A percentile compares a stretch with the other conserved stretches of the same genome.
Evolutionary conservation across 2,113 vertebrate genomes (phyloP).

Genomic region (Actenoides hombroni): DNA sequence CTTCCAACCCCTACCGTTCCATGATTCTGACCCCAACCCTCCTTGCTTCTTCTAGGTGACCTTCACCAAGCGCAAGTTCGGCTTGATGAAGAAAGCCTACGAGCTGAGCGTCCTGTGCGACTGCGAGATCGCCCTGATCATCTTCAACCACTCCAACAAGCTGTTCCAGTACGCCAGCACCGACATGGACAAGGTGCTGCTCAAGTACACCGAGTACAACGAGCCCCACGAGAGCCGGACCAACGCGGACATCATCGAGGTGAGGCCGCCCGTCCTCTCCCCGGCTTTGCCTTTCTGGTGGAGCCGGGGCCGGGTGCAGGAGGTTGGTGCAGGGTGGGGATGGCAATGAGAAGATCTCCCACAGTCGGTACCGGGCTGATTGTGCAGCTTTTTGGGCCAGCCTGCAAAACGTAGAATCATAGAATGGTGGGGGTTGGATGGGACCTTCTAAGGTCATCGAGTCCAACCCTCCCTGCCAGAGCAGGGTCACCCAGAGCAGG

Average conservation of each 20-base stretch:
- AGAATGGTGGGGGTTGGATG: no score
- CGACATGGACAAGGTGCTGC: slow-evolving; percentile 96
- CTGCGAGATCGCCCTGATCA: slow-evolving; percentile 77
- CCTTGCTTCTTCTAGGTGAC: slow-evolving; percentile 67
- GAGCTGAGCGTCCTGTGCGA: slow-evolving; percentile 86
- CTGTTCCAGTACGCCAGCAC: slow-evolving; percentile 97
- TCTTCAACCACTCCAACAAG: slow-evolving; percentile 90
- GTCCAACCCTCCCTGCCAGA: no score
- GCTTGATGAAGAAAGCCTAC: slow-evolving; percentile 99
- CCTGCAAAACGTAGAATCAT: neutral
- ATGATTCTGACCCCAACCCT: neutral
- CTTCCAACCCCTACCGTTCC: no score
- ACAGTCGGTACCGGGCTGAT: fast-evolving
- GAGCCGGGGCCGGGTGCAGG: neutral
- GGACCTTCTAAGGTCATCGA: no score
- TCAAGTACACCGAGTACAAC: slow-evolving; percentile 96
- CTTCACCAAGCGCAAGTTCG: slow-evolving; percentile 89
- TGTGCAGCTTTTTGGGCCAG: neutral
- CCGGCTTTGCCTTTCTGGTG: fast-evolving
- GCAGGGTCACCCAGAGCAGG: no score
- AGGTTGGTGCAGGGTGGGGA: neutral
- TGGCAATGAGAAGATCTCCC: neutral
- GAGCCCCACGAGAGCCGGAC: slow-evolving; percentile 94
- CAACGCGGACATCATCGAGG: slow-evolving; percentile 94
- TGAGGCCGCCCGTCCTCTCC: neutral